Evolutionary conservation across 2,888 invertebrate genomes (phyloP), one percentile per base, ranked within the genome.

Genomic region (Empis livida): DNA sequence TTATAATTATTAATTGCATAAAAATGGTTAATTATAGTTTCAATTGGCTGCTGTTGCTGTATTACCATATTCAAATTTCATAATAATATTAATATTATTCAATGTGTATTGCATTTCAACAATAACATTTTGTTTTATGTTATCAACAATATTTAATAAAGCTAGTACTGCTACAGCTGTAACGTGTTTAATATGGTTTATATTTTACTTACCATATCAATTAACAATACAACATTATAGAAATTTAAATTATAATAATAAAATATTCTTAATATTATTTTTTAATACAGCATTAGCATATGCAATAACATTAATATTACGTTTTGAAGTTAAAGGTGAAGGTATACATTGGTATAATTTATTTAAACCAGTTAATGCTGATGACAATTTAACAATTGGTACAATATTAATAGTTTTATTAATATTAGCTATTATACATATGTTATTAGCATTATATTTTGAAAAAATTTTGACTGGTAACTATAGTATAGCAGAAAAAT

Each of bases 381-480:
- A 85, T 55, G 80, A 86, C 50, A 71, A 76, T 5, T 73, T 89
- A 49, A 70, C 80, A 1, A 71, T 90, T 55, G 84, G 84, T 3
- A 75, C 84, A 31, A 71, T 91, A 41, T 57, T 86, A 2, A 81
- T 90, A 74, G 65, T 93, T 57, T 59, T 81, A 14, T 51, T 84
- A 2, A 8, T 51, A 1, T 56, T 61, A 0, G 57, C 61, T 15
- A 32, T 60, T 1, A 8, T 65, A 1, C 89, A 91, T 60, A 74
- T 87, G 63, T 48, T 82, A 3, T 64, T 92, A 35, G 82, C 93
- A 0, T 71, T 92, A 54, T 95, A 94, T 62, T 69, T 93, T 27
- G 93, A 94, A 65, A 85, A 85, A 54, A 78, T 95, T 10, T 74
- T 81, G 51, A 94, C 94, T 0, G 93, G 93, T 10, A 83, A 85